Percentiles rank a stretch among this genome's conserved stretches.
Conservation (phyloP, 1,140 invertebrate species). For the Ostrea edulis region DNA sequence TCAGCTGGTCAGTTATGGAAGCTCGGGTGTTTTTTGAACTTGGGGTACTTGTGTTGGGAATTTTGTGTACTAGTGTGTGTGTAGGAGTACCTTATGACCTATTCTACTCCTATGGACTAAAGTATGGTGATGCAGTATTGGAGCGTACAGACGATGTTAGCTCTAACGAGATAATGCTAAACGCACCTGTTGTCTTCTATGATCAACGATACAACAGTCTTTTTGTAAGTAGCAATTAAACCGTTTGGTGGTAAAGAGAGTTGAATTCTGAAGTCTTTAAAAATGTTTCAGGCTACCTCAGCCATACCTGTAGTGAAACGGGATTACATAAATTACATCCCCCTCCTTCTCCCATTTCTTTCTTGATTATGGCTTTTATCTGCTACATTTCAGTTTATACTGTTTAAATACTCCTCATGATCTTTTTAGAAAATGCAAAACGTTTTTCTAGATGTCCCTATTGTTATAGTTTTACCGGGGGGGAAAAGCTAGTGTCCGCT, state of each 20-base stretch:
- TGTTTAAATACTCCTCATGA: not conserved
- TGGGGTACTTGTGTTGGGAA: not conserved
- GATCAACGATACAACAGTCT: conserved; percentile 85
- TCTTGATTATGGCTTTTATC: not conserved
- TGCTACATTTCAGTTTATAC: not conserved
- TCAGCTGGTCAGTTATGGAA: not conserved
- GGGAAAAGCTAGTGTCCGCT: no score
- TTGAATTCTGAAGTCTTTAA: not conserved
- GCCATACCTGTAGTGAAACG: no score
- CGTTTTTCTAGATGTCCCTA: no score
- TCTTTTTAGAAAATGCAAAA: no score
- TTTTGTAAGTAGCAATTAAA: conserved; percentile 86
- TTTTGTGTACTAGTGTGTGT: not conserved
- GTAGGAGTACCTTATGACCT: conserved; percentile 49
- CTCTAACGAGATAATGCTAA: conserved; percentile 80
- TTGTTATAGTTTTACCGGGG: no score
- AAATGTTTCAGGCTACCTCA: not conserved
- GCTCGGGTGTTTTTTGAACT: not conserved
- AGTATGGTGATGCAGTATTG: conserved; percentile 55
- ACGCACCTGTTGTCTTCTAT: conserved; percentile 86
- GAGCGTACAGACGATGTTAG: conserved; percentile 76
- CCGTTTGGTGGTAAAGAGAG: no score
- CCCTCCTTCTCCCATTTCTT: not conserved
- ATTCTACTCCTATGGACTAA: conserved; percentile 62
- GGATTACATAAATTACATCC: no score